Conservation (phyloP, 2,888 invertebrate species). For the Aspidiotus destructor region DNA sequence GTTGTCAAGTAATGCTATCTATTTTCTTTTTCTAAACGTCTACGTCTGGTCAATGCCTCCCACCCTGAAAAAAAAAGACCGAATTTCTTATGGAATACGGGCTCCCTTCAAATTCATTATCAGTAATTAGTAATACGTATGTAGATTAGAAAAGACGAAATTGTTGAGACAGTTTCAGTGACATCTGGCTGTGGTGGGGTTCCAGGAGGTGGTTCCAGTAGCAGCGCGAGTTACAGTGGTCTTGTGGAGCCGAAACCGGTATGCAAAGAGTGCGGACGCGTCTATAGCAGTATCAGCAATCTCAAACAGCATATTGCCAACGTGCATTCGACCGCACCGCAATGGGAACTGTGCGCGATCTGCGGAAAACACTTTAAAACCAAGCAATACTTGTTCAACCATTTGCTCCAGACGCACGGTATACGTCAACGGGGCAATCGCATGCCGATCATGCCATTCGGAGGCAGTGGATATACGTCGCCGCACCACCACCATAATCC, state of each 20-base stretch:
- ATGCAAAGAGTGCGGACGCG: constrained; percentile 41
- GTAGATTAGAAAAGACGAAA: background rate
- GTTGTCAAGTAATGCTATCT: constrained; percentile 4
- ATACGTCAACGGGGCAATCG: constrained; percentile 51
- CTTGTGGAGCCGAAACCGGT: constrained; percentile 38
- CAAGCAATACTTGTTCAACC: constrained; percentile 65
- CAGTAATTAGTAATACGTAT: background rate
- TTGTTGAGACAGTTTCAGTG: constrained; percentile 26
- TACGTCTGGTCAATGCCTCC: background rate
- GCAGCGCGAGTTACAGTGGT: constrained; percentile 28
- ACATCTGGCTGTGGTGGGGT: constrained; percentile 35
- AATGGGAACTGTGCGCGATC: constrained; percentile 61
- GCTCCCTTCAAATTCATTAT: no score
- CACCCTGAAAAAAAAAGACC: no score
- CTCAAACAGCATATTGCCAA: constrained; percentile 67
- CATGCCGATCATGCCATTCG: constrained; percentile 37
- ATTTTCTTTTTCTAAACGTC: background rate
- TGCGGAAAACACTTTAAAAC: constrained; percentile 68
- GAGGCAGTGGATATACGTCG: background rate
- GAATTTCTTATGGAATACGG: no score
- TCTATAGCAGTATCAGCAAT: constrained; percentile 50
- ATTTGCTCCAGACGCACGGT: constrained; percentile 64
- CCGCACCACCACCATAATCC: constrained; percentile 9
- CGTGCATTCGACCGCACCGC: constrained; percentile 61
- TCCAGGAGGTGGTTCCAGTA: constrained; percentile 32